A percentile compares a stretch with the other conserved stretches of the same genome.
Evolutionary conservation across 1,140 invertebrate species (phyloP).

Genomic region (Saxidomus purpurata): DNA sequence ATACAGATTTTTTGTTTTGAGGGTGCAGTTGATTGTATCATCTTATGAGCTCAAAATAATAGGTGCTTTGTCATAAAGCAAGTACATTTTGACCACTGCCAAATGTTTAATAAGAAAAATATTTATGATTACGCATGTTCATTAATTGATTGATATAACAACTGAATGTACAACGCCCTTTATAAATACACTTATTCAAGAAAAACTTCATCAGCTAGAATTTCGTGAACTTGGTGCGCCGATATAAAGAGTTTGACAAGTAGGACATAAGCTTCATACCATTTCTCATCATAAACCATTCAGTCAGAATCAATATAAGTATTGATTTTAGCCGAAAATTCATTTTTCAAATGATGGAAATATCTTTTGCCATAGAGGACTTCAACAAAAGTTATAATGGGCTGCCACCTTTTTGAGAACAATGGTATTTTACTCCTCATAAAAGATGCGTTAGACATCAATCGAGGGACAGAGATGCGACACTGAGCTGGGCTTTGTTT

Average conservation of each 20-base stretch:
- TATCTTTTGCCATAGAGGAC: neutral
- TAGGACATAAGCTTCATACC: neutral
- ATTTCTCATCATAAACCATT: slow-evolving; percentile 28
- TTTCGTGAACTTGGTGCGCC: slow-evolving; percentile 4
- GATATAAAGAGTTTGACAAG: slow-evolving; percentile 20
- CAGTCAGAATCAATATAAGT: slow-evolving; percentile 39
- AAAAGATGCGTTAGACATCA: slow-evolving; percentile 59
- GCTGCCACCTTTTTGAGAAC: slow-evolving; percentile 1
- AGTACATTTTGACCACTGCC: neutral
- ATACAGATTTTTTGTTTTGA: too few relatives aligned
- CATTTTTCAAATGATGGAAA: slow-evolving; percentile 57
- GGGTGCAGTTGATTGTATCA: too few relatives aligned
- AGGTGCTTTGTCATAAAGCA: neutral
- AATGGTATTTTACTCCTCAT: slow-evolving; percentile 46
- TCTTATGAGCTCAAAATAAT: too few relatives aligned
- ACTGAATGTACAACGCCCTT: too few relatives aligned
- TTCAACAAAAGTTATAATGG: slow-evolving; percentile 60
- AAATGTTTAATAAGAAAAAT: neutral
- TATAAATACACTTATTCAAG: too few relatives aligned
- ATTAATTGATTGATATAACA: too few relatives aligned
- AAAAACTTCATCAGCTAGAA: neutral
- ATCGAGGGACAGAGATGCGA: slow-evolving; percentile 48
- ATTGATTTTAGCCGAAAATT: slow-evolving; percentile 54
- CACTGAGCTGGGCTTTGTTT: slow-evolving; percentile 36
- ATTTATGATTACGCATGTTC: neutral